A percentile compares a stretch with the other conserved stretches of the same genome.
Evolutionary conservation across 2,797 vertebrate species (phyloP).

Genomic region (Atherinosoma microstoma): DNA sequence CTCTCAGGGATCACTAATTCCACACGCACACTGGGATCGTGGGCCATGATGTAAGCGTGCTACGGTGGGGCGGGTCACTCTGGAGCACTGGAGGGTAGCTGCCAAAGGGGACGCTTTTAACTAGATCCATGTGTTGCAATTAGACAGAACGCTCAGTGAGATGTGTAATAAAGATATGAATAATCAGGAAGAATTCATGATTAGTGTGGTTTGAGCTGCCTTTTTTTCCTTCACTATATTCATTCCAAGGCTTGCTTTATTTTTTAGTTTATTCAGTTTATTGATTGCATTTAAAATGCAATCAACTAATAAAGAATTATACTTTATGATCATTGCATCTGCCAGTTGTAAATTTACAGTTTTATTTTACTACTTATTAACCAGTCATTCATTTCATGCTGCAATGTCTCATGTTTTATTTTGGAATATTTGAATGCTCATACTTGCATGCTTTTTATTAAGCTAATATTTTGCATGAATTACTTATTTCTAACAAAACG

Average conservation of each 20-base stretch:
- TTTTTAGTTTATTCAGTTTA: background rate
- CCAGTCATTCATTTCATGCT: background rate
- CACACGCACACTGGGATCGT: conserved; percentile 54
- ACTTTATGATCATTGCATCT: background rate
- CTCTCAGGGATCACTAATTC: conserved; percentile 52
- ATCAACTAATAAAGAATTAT: background rate
- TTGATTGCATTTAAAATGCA: background rate
- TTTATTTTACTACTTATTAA: background rate
- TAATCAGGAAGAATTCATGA: conserved; percentile 27
- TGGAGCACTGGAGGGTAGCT: conserved; percentile 45
- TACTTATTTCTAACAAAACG: background rate
- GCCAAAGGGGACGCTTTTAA: conserved; percentile 34
- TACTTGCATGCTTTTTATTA: background rate
- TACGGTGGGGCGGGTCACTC: conserved; percentile 53
- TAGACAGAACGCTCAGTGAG: conserved; percentile 22
- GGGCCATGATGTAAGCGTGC: conserved; percentile 72
- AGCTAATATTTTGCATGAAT: background rate
- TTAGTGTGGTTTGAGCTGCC: conserved; percentile 17
- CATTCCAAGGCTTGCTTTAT: background rate
- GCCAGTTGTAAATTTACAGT: background rate
- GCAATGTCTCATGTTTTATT: background rate
- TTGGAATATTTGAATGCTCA: background rate
- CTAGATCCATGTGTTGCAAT: conserved; percentile 41
- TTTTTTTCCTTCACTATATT: background rate
- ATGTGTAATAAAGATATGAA: conserved; percentile 6